Base-by-base conservation (phyloP, 2,888 invertebrate species). In the Erebia epiphron region DNA sequence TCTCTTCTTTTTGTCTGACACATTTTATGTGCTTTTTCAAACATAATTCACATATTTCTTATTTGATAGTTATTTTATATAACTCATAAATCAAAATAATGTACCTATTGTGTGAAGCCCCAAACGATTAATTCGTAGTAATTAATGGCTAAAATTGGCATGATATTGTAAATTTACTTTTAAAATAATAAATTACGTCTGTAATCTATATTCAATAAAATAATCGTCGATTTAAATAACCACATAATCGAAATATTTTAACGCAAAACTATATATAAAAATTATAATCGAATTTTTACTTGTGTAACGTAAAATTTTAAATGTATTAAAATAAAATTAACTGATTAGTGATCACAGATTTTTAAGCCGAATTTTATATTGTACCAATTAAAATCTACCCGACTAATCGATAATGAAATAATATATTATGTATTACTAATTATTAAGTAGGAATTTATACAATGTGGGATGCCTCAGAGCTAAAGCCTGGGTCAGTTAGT, bases 361-460 rank as follows among this genome's bases (percentile, higher is more conserved):
- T 57, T 26, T n/a, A 58, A 58, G 41, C 58, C n/a, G 58, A 58
- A 41, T 58, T 58, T 58, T 58, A 56, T 21, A 56, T 56, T 21
- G 21, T 58, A 58, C 26, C 26, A 35, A 35, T 58, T 58, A 58
- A n/a, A 10, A 16, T 43, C 43, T 60, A 41, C 16, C 35, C 16
- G 60, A 61, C 3, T 61, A 18, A 46, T 46, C 61, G 1, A 18
- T 18, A 58, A 9, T 58, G n/a, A 11, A 61, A 60, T 9, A 61
- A 60, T 9, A 41, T 41, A 26, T 57, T 14, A 10, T 46, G 18
- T 11, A 13, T 61, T 10, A n/a, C 11, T 18, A 18, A 43, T 16
- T 41, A 60, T 60, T 35, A 35, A 8, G 35, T 41, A 35, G 9
- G n/a, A 50, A 50, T 50, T n/a, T 5, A 50, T 11, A 11, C 13